phyloP scores from a whole-genome alignment of 1,140 invertebrate species.

The Lepidotrigona ventralis region DNA sequence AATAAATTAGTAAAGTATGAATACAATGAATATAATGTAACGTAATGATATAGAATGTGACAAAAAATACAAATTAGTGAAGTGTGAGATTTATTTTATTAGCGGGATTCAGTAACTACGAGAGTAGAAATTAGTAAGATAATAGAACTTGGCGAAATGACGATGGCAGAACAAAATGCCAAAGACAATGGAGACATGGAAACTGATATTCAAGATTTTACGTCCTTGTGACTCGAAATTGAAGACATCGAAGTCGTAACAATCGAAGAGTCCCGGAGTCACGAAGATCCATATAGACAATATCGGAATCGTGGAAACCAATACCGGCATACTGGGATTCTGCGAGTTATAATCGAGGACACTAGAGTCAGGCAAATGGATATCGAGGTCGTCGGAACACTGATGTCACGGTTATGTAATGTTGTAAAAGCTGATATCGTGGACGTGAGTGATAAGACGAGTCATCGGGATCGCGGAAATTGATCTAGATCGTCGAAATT shows the following conservation, averaged over 20 bases:
- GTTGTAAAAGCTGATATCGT: neutral
- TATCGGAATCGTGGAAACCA: neutral
- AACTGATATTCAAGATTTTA: slow-evolving; percentile 1
- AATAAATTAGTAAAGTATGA: too few relatives aligned
- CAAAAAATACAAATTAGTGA: too few relatives aligned
- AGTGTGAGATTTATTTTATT: neutral
- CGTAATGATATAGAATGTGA: too few relatives aligned
- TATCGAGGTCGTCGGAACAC: neutral
- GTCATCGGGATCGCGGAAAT: neutral
- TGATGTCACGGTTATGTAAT: neutral
- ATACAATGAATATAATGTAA: too few relatives aligned
- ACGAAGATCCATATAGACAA: neutral
- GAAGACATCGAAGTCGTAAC: neutral
- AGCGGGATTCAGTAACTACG: neutral
- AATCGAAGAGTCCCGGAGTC: neutral
- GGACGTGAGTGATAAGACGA: neutral
- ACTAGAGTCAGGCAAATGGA: neutral
- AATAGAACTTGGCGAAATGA: neutral
- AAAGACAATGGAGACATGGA: neutral
- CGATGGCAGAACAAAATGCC: neutral
- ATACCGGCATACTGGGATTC: neutral
- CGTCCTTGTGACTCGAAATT: neutral
- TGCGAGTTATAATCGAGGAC: neutral
- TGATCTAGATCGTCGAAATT: neutral
- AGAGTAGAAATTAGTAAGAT: neutral